Percentiles rank a stretch among this genome's conserved stretches.
phyloP scores from a whole-genome alignment of 2,797 vertebrate species.

The Australoheros facetus region DNA sequence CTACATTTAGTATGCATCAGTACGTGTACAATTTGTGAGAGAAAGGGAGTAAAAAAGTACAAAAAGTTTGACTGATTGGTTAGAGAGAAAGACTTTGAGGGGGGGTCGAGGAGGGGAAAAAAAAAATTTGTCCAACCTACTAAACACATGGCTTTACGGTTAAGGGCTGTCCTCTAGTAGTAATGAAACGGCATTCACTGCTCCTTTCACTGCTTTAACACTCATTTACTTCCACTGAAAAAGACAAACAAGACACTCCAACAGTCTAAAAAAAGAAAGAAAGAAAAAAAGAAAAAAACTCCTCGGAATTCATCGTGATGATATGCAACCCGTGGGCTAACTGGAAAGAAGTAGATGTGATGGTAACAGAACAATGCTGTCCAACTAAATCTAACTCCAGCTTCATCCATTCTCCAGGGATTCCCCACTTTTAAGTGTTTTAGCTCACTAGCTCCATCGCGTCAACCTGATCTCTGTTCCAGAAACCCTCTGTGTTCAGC shows the following conservation, averaged over 20 bases:
- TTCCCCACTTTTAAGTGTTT: background rate
- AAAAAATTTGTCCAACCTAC: constrained; percentile 43
- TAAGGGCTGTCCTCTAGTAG: constrained; percentile 31
- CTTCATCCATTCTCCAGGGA: constrained; percentile 5
- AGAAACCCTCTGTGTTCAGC: constrained; percentile 38
- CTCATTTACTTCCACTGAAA: constrained; percentile 60
- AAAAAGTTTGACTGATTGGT: constrained; percentile 68
- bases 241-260: constrained; percentile 39
- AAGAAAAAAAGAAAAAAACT: background rate
- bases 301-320: constrained; percentile 18
- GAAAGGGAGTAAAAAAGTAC: constrained; percentile 78
- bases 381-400: constrained; percentile 12
- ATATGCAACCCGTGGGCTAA: constrained; percentile 66
- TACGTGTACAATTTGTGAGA: constrained; percentile 48
- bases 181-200: constrained; percentile 46
- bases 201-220: constrained; percentile 39
- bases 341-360: constrained; percentile 19
- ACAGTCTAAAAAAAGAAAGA: background rate
- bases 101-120: constrained; percentile 4
- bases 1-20: constrained; percentile 46
- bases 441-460: constrained; percentile 18
- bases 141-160: constrained; percentile 54
- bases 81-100: constrained; percentile 51
- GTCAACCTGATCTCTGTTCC: background rate
- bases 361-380: constrained; percentile 33